Conservation (phyloP, 2,888 invertebrate species). For the Agriopis aurantiaria region DNA sequence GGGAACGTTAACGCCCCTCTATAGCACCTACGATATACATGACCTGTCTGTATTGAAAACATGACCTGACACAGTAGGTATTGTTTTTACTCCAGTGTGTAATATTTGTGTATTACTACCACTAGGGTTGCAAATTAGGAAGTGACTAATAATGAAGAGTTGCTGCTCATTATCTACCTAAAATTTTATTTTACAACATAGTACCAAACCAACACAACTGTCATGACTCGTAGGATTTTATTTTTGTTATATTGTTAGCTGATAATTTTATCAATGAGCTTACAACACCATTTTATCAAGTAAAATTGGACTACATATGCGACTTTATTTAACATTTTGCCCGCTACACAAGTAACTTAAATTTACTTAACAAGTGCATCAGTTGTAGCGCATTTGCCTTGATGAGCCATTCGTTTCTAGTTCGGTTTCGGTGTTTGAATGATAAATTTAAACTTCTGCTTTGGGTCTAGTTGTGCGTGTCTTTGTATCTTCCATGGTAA, state of each 20-base stretch:
- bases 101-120: slow-evolving; percentile 7
- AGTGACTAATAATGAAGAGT: slow-evolving; percentile 7
- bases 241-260: background rate
- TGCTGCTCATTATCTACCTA: background rate
- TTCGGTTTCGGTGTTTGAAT: too few species aligned
- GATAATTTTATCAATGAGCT: background rate
- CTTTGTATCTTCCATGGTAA: too few species aligned
- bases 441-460: too few species aligned
- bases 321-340: background rate
- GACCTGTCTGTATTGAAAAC: slow-evolving; percentile 22
- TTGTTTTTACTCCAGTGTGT: slow-evolving; percentile 17
- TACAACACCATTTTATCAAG: background rate
- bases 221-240: background rate
- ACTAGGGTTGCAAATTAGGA: background rate
- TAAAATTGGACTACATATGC: background rate
- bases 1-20: slow-evolving; percentile 73
- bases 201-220: background rate
- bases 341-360: too few species aligned
- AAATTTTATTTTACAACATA: background rate
- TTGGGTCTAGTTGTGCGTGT: too few species aligned
- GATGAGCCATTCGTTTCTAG: too few species aligned
- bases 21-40: slow-evolving; percentile 40
- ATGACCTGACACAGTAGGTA: slow-evolving; percentile 22
- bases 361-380: too few species aligned
- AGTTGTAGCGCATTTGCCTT: too few species aligned